Evolutionary conservation across 2,113 vertebrate species (phyloP).

Genomic region (Taurulus bubalis): DNA sequence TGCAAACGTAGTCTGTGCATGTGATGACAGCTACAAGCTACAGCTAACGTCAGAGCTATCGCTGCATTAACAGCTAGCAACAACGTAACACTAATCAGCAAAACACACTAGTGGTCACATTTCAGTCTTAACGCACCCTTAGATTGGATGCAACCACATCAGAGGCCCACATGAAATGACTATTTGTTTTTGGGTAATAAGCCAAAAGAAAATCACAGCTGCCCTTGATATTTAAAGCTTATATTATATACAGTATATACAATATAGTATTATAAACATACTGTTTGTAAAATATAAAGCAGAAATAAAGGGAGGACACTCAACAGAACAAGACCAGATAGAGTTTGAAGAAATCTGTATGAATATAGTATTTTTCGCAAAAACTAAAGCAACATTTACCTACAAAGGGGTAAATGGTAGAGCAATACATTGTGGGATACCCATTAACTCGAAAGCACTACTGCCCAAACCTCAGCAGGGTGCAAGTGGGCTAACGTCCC

Average conservation of each 20-base stretch:
- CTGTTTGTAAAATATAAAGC: neutral
- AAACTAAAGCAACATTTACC: neutral
- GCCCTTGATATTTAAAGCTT: neutral
- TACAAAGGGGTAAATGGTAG: neutral
- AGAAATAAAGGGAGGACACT: too few relatives aligned
- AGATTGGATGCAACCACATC: neutral
- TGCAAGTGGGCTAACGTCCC: slow-evolving; percentile 8
- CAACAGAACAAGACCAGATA: too few relatives aligned
- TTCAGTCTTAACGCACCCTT: too few relatives aligned
- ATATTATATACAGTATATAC: too few relatives aligned
- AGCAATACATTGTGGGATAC: neutral
- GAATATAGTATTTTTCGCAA: too few relatives aligned
- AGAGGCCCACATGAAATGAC: neutral
- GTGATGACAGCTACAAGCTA: neutral
- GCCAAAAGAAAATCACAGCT: neutral
- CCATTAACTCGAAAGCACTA: neutral
- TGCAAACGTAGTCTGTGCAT: neutral
- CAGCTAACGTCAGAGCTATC: neutral
- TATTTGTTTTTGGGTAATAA: too few relatives aligned
- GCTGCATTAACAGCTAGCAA: neutral
- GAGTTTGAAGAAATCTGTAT: too few relatives aligned
- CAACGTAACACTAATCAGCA: neutral
- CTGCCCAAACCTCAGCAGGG: neutral
- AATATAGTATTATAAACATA: neutral
- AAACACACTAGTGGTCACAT: neutral